Conservation (phyloP, 1,140 invertebrate genomes). For the Lasioglossum albipes region DNA sequence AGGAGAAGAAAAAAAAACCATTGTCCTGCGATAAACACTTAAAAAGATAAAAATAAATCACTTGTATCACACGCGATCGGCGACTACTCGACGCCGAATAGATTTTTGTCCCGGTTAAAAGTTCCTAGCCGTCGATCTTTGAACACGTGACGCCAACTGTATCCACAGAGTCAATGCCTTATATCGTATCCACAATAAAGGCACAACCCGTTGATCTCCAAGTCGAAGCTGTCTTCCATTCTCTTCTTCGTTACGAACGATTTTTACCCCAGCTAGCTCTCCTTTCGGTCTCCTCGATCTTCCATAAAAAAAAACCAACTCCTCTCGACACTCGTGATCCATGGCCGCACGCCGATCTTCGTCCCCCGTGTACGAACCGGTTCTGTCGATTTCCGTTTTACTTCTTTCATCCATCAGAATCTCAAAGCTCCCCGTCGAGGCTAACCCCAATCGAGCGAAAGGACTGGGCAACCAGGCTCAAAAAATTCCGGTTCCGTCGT, state of each 20-base stretch:
- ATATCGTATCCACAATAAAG: neutral
- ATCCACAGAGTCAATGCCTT: neutral
- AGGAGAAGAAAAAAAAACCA: slow-evolving; percentile 3
- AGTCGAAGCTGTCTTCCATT: neutral
- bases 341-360: neutral
- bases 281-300: neutral
- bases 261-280: neutral
- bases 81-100: neutral
- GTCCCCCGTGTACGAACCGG: neutral
- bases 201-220: neutral
- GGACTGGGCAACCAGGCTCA: neutral
- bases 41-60: slow-evolving; percentile 47
- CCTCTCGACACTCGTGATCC: neutral
- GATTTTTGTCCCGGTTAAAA: slow-evolving; percentile 4
- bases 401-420: slow-evolving; percentile 13
- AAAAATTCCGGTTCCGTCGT: slow-evolving; percentile 14
- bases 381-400: neutral
- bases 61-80: slow-evolving; percentile 39
- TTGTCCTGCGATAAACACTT: slow-evolving; percentile 40
- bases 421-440: neutral
- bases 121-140: slow-evolving; percentile 4
- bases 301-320: neutral
- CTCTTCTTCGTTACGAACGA: neutral
- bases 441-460: slow-evolving; percentile 4
- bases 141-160: slow-evolving; percentile 5